These are phyloP conservation scores for Lottia scabra DNA, from an alignment of 2,888 invertebrate genomes.

Conservation along the genomic window DNA sequence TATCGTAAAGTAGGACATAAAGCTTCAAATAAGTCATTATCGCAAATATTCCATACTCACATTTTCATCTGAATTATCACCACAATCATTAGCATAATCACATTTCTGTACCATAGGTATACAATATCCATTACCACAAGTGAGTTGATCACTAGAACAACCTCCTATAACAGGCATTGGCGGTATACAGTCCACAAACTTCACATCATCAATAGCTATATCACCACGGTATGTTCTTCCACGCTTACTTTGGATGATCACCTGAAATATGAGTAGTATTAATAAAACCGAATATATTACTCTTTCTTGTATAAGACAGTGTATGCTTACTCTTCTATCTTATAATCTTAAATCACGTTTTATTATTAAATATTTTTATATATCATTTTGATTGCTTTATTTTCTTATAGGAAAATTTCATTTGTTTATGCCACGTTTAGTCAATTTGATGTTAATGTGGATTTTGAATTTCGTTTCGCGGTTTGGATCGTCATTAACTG, in stretches of 20 bases:
- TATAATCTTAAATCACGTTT: no score
- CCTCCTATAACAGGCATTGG: constrained; percentile 29
- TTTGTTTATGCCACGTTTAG: no score
- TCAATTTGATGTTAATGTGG: no score
- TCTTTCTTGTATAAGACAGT: no score
- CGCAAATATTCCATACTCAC: constrained; percentile 29
- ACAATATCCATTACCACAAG: constrained; percentile 52
- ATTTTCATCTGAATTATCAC: constrained; percentile 57
- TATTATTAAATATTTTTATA: no score
- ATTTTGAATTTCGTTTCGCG: no score
- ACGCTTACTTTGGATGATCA: constrained; percentile 43
- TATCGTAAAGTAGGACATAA: no score
- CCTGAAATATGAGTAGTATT: background rate
- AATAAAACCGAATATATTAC: no score
- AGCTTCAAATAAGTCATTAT: background rate
- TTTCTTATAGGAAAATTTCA: no score
- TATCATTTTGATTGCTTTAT: no score
- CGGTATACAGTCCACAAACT: constrained; percentile 53
- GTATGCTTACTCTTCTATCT: no score
- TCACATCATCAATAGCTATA: constrained; percentile 52
- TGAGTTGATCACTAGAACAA: constrained; percentile 33
- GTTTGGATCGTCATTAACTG: no score
- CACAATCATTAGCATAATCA: constrained; percentile 61
- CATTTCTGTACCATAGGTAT: constrained; percentile 44
- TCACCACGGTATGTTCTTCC: constrained; percentile 45